Evolutionary conservation across 2,113 vertebrate species (phyloP), one percentile per base, ranked within the genome.

Genomic region (Aleadryas rufinucha): DNA sequence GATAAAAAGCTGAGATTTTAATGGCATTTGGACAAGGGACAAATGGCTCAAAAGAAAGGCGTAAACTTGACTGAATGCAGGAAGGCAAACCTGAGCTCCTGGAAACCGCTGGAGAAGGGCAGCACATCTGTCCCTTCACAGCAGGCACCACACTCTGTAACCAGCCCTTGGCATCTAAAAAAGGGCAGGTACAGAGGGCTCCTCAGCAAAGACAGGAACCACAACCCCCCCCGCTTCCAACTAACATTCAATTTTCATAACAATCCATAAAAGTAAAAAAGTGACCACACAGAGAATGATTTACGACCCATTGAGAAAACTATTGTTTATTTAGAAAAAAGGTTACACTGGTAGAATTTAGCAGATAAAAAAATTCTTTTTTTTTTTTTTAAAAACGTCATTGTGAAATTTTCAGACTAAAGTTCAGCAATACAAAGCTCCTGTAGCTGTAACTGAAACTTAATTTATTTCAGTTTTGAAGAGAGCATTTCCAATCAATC

Each of bases 251-350:
- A 37, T 19, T 19, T 56, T 18, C 16, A 0, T 15, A 53, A 42
- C 50, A 18, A 47, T 4, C 61, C 41, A 50, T 3, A 52, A 26
- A 39, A 84, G 76, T 56, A 95, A 96, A 75, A 82, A 98, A 98
- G 91, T 79, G 93, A 98, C 96, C 97, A 97, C 96, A 95, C 96
- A 98, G 52, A 98, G 97, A 98, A 98, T 69, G 79, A 98, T 98
- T 98, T 98, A 98, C 97, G 98, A 99, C 98, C 98, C 98, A 98
- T 99, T 99, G 99, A 98, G 98, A 99, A 99, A 99, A 99, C 98
- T 99, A 99, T 98, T 97, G 98, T 99, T 99, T 99, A 99, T 99
- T 99, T 99, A 98, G 98, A 99, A 98, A 98, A 99, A 99, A 98
- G 98, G 98, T 98, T 99, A 99, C 99, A 99, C 98, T 98, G 98